phyloP scores from a whole-genome alignment of 2,113 vertebrate genomes.

The Stigmatopora nigra region DNA sequence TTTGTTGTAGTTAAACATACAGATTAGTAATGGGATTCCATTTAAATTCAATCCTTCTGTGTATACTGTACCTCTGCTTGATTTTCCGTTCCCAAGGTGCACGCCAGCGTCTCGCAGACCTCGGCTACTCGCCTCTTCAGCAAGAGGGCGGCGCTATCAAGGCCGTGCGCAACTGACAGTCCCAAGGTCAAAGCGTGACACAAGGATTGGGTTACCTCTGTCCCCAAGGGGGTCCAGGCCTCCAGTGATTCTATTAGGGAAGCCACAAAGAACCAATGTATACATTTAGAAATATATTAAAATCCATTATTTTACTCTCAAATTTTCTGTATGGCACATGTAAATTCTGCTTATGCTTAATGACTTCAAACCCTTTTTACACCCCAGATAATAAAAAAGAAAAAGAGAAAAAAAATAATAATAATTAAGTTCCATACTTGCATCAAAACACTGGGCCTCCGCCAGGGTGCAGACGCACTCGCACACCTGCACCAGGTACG shows the following conservation, averaged over 20 bases:
- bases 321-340: too few relatives aligned
- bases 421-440: conserved; percentile 1
- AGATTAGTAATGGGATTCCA: too few relatives aligned
- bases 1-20: too few relatives aligned
- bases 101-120: conserved; percentile 74
- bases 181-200: conserved; percentile 81
- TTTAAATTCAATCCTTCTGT: too few relatives aligned
- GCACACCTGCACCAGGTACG: conserved; percentile 81
- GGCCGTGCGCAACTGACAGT: conserved; percentile 73
- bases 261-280: too few relatives aligned
- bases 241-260: background rate
- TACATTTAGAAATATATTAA: too few relatives aligned
- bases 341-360: too few relatives aligned
- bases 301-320: too few relatives aligned
- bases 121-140: conserved; percentile 68
- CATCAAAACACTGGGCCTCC: conserved; percentile 25
- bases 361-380: too few relatives aligned
- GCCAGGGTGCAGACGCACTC: conserved; percentile 75
- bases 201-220: conserved; percentile 74
- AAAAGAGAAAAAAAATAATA: too few relatives aligned
- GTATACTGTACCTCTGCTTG: conserved; percentile 69
- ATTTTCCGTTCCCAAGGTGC: conserved; percentile 72
- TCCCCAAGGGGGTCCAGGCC: conserved; percentile 56
- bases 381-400: too few relatives aligned
- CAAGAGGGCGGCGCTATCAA: conserved; percentile 74